Conservation (phyloP, 2,113 vertebrate species). For the Protobothrops mucrosquamatus region DNA sequence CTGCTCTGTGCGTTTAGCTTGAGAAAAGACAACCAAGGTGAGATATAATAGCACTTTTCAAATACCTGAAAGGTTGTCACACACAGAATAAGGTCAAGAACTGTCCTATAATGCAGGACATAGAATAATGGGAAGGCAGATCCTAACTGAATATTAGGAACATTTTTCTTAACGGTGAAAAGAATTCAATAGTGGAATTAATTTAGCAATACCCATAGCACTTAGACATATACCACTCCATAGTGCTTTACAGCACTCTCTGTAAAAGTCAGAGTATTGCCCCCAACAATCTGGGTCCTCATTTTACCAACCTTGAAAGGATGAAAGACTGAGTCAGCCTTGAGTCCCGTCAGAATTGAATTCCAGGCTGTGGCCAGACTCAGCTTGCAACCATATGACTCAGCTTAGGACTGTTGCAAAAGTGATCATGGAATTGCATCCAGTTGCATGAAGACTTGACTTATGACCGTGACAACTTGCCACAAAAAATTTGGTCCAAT, state of each 20-base stretch:
- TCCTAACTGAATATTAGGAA: background rate
- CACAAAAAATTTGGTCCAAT: background rate
- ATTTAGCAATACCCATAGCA: background rate
- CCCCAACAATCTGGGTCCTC: background rate
- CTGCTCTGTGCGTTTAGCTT: background rate
- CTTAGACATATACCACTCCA: background rate
- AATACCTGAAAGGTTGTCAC: background rate
- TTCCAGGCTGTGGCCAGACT: no score
- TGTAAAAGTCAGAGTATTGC: background rate
- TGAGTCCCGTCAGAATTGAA: no score
- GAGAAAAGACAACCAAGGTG: background rate
- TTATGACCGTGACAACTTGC: background rate
- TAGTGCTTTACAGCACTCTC: background rate
- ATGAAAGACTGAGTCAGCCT: background rate
- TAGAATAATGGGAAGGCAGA: background rate
- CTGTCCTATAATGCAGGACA: background rate
- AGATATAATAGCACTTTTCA: background rate
- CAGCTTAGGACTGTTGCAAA: no score
- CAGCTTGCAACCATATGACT: no score
- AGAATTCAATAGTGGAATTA: background rate
- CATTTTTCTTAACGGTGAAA: background rate
- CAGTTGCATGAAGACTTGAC: no score
- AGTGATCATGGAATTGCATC: no score
- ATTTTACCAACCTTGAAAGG: background rate
- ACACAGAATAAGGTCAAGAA: background rate